Evolutionary conservation across 2,888 invertebrate species (phyloP).

Genomic region (Xestobium rufovillosum): DNA sequence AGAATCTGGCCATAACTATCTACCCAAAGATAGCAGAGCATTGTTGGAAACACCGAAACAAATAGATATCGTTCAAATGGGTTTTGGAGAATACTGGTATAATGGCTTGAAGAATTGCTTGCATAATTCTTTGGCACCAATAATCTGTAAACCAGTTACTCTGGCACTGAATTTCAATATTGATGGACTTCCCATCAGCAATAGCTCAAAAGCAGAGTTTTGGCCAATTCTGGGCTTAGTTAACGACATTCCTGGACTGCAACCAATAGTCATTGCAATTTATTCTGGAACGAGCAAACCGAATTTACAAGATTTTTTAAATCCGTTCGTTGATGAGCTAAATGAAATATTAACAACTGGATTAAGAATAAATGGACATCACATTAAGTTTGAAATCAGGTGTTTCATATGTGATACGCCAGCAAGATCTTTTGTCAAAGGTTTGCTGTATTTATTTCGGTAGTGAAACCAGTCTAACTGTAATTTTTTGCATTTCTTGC

Average conservation of each 20-base stretch:
- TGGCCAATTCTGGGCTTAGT: constrained; percentile 21
- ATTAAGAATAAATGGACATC: constrained; percentile 7
- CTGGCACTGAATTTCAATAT: constrained; percentile 17
- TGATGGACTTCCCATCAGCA: constrained; percentile 19
- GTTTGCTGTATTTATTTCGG: too few species aligned
- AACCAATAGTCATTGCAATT: constrained; percentile 20
- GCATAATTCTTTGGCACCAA: constrained; percentile 5
- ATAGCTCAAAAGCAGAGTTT: constrained; percentile 17
- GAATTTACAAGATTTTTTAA: constrained; percentile 15
- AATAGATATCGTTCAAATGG: constrained; percentile 11
- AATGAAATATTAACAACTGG: constrained; percentile 17
- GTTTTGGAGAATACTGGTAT: constrained; percentile 17
- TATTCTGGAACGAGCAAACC: constrained; percentile 23
- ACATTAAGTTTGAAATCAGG: constrained; percentile 14
- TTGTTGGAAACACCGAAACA: constrained; percentile 15
- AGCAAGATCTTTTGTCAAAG: constrained; percentile 22
- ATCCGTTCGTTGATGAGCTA: constrained; percentile 21
- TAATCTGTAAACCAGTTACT: constrained; percentile 10
- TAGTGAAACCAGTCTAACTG: too few species aligned
- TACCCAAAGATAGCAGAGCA: constrained; percentile 17
- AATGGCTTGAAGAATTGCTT: constrained; percentile 17
- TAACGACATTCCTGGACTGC: constrained; percentile 13
- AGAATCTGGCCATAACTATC: constrained; percentile 7
- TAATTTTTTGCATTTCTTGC: too few species aligned
- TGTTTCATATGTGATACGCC: constrained; percentile 24